Conservation (phyloP, 2,797 vertebrate species). For the Melanotaenia maccullochi region DNA sequence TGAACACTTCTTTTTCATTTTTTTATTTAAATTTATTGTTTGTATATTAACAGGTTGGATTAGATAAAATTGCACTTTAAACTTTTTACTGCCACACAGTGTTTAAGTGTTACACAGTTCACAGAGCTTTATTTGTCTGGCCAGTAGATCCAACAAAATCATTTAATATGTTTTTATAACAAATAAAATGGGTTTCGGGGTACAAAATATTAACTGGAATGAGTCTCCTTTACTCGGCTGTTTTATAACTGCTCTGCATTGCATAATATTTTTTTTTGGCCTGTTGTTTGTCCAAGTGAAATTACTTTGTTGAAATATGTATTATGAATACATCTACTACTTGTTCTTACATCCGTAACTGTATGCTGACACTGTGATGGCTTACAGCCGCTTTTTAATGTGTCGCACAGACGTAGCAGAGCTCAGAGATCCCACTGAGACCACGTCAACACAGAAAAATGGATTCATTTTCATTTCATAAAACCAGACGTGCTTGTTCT, state of each 20-base stretch:
- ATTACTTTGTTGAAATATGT: slow-evolving; percentile 24
- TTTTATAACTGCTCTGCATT: background rate
- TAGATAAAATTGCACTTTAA: background rate
- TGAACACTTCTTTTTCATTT: background rate
- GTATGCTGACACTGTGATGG: background rate
- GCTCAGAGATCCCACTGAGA: background rate
- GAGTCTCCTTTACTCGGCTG: background rate
- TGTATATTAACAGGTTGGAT: background rate
- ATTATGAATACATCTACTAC: slow-evolving; percentile 7
- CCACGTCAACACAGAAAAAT: background rate
- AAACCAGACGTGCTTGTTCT: no score
- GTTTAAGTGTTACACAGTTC: background rate
- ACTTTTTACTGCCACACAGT: background rate
- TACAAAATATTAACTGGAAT: background rate
- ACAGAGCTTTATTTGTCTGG: background rate
- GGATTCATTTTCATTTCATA: no score
- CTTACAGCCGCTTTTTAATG: background rate
- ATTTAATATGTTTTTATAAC: background rate
- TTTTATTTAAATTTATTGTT: background rate
- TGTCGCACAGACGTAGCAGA: background rate
- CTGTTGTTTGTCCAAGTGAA: background rate
- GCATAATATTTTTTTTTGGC: background rate
- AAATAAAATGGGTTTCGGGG: background rate
- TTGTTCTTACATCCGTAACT: slow-evolving; percentile 6
- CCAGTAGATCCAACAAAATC: no score